phyloP scores from a whole-genome alignment of 30 jellyfish, hydroid and myxozoan species.

The Morbakka virulenta region DNA sequence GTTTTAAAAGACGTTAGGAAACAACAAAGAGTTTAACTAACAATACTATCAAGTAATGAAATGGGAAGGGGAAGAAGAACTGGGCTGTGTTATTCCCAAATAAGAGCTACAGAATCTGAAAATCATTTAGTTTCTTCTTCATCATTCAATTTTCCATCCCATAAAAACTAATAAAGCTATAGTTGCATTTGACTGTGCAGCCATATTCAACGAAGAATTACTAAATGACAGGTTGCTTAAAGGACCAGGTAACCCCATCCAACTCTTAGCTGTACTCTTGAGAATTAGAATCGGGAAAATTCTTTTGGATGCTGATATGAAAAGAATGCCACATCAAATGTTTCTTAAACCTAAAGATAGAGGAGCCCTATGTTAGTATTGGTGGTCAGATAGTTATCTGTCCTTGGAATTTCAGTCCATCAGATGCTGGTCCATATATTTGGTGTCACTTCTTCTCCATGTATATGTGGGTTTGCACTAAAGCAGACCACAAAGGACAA shows the following conservation, averaged over 20 bases:
- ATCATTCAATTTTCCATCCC: neutral
- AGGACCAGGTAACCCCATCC: neutral
- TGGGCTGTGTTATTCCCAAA: neutral
- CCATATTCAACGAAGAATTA: neutral
- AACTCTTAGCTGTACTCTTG: neutral
- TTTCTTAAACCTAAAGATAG: neutral
- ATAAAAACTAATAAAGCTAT: neutral
- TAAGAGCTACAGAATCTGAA: neutral
- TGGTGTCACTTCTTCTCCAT: neutral
- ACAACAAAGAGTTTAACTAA: neutral
- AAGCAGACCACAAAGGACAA: neutral
- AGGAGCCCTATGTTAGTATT: neutral
- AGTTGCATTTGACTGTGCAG: neutral
- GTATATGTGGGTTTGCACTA: neutral
- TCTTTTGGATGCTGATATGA: neutral
- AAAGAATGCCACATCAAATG: neutral
- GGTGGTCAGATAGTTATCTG: neutral
- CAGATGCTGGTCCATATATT: neutral
- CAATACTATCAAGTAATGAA: neutral
- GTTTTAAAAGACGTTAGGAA: neutral
- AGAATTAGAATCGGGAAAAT: neutral
- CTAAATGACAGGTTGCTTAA: neutral
- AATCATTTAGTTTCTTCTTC: neutral
- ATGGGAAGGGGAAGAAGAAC: neutral
- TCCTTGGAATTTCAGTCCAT: neutral